Base-by-base conservation (phyloP, 1,140 invertebrate species). In the Caligus rogercresseyi region DNA sequence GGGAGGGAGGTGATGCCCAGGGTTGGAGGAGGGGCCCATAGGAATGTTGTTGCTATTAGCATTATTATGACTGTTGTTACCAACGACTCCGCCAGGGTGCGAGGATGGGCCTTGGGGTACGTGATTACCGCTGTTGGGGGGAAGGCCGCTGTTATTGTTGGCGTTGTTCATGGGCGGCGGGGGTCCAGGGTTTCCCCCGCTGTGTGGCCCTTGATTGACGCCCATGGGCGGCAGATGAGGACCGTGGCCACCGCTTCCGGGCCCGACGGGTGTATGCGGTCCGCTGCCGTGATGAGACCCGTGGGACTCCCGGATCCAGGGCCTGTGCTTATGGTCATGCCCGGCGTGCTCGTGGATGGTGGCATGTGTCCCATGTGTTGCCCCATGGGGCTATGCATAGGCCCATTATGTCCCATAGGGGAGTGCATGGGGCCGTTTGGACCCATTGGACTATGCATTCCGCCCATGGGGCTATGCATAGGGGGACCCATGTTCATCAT, bases 401-500 rank as follows among this genome's bases (percentile, higher is more conserved):
- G 61, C 4, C 66, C 65, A 52, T 64, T 61, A 25, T 3, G n/a
- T 24, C 24, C 31, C 66, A 66, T 58, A 13, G 56, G 16, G 11
- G 7, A 7, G 43, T 63, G 64, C 63, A 64, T 66, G 1, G 59
- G 61, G 25, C 66, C 66, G 57, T 66, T 67, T 62, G 52, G 13
- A 58, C 24, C 13, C 55, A 75, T 73, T 2, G 73, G 72, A 25
- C 51, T 54, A 54, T 25, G 57, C 63, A 59, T 60, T 11, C 7
- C 31, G n/a, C 31, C 31, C 66, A 69, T 69, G 20, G 67, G 70
- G 23, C 68, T 66, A 66, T 69, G 69, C 61, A 73, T 75, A 19
- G 56, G 16, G 3, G 56, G 56, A 58, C 24, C 13, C 55, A 75
- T 73, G 57, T 25, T 64, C 63, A 59, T 60, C 16, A 58, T 64